Conservation (phyloP, 2,797 vertebrate species). For the Limnodromus scolopaceus region DNA sequence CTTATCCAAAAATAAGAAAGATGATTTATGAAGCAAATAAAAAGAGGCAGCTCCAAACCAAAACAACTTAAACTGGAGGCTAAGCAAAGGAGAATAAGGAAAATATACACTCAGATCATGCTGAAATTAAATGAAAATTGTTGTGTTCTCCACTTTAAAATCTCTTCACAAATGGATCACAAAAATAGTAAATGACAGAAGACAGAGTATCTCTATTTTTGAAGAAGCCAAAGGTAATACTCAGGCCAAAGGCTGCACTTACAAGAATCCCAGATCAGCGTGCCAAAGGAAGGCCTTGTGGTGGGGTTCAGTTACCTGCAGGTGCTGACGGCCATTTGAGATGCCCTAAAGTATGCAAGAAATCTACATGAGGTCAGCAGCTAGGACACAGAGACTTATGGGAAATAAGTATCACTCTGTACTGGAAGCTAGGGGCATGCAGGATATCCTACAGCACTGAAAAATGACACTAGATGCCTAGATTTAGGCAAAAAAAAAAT, state of each 20-base stretch:
- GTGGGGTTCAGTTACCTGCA: not conserved
- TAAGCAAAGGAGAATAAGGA: not conserved
- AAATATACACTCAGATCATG: not conserved
- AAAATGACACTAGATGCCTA: not conserved
- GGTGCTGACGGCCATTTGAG: constrained; percentile 1
- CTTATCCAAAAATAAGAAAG: not conserved
- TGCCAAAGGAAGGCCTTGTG: not conserved
- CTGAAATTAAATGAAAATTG: not conserved
- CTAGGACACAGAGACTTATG: not conserved
- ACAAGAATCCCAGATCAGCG: not conserved
- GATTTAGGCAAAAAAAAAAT: not conserved
- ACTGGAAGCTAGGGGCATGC: not conserved
- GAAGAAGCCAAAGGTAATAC: not conserved
- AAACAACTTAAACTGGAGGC: not conserved
- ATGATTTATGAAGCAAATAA: constrained; percentile 6
- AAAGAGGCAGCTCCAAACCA: not conserved
- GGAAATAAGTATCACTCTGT: not conserved
- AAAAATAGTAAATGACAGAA: not conserved
- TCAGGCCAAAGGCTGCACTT: not conserved
- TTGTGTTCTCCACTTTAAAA: not conserved
- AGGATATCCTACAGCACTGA: not conserved
- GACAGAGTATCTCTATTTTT: not conserved
- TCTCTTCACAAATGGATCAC: not conserved
- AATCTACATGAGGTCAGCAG: not conserved
- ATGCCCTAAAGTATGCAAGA: not conserved